Evolutionary conservation across 2,113 vertebrate species (phyloP), one percentile per base, ranked within the genome.

Genomic region (Euleptes europaea): DNA sequence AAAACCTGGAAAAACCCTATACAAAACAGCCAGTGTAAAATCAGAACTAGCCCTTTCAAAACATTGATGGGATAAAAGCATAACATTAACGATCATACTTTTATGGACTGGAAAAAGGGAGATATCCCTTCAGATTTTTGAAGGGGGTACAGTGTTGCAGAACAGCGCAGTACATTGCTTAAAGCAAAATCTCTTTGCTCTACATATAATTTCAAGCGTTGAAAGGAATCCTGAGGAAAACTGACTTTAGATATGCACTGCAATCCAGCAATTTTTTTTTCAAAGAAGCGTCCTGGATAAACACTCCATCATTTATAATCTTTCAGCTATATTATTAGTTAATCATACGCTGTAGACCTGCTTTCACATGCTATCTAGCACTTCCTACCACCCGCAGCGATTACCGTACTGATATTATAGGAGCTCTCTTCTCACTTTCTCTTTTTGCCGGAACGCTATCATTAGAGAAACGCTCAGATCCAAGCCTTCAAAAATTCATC

Each of bases 231-330:
- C 0, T 33, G 80, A 12, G 0, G 4, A 38, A 8, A 17, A 14
- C 5, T n/a, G 0, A 2, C 66, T 93, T 85, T 78, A 84, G 88
- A 83, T 0, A 0, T 1, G 0, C 7, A 47, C 42, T 90, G 9
- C 28, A 71, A 66, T 54, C 26, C 67, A 83, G 42, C 21, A 84
- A 12, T 15, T 65, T n/a, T n/a, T n/a, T n/a, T n/a, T n/a, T 7
- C 80, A 91, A 84, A 60, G 31, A 26, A 57, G 10, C 19, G 35
- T 69, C 71, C 63, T 40, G 2, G 51, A 67, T 71, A 88, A 90
- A 89, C 78, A 76, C 12, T 33, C 8, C 2, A 28, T 38, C 31
- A 57, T 78, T 90, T 80, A 63, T 89, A 92, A 87, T 63, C 47
- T 35, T 78, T 81, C 79, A 28, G 66, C 49, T 84, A 8, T n/a